These are phyloP conservation scores for Lemur catta DNA, from an alignment of 2,797 vertebrate species.

Conservation along the genomic window DNA sequence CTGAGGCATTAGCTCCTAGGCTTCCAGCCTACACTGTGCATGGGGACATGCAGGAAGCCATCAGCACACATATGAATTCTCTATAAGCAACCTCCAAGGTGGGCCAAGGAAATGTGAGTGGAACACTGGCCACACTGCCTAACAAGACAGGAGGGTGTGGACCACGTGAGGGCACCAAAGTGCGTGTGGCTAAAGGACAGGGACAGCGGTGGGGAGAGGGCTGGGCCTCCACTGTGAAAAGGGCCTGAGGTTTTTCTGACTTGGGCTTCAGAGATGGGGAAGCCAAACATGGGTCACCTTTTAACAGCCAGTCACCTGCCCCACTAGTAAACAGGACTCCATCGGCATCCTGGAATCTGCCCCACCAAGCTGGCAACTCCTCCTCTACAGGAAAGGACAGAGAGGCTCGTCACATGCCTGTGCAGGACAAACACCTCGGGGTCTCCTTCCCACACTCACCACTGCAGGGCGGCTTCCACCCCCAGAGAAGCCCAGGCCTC, in stretches of 20 bases:
- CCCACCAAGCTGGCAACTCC: background rate
- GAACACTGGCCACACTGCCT: too few relatives aligned
- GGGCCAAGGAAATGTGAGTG: background rate
- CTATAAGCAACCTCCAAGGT: background rate
- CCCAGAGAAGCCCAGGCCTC: background rate
- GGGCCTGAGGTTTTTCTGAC: background rate
- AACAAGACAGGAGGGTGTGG: background rate
- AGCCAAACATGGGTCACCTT: background rate
- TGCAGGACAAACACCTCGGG: accelerated
- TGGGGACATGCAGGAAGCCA: background rate
- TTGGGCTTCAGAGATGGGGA: background rate
- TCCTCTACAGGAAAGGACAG: background rate
- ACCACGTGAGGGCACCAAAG: background rate
- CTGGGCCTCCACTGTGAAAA: background rate
- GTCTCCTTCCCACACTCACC: background rate
- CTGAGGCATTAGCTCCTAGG: background rate
- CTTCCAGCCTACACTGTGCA: background rate
- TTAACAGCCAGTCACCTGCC: background rate
- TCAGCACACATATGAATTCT: background rate
- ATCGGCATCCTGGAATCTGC: background rate
- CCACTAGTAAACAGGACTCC: background rate
- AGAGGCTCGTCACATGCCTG: background rate
- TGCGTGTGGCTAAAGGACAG: background rate
- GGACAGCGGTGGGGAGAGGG: background rate
- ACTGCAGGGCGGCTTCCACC: background rate